Evolutionary conservation across 2,888 invertebrate genomes (phyloP).

Genomic region (Furcula furcula): DNA sequence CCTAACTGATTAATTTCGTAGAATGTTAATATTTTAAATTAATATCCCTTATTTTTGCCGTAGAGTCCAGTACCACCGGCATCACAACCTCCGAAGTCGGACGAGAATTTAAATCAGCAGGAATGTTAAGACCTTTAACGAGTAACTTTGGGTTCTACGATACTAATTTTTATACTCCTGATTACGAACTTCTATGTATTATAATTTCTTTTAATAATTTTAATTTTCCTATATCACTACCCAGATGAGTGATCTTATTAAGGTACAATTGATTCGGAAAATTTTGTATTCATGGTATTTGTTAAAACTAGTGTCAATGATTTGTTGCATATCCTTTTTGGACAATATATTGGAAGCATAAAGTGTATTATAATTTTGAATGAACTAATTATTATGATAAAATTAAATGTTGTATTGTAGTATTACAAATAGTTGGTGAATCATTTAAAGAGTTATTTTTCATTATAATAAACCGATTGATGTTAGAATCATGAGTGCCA

Average conservation of each 20-base stretch:
- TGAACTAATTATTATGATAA: slow-evolving; percentile 29
- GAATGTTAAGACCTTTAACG: slow-evolving; percentile 66
- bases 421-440: slow-evolving; percentile 26
- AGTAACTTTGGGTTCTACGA: slow-evolving; percentile 33
- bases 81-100: slow-evolving; percentile 83
- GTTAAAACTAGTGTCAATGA: slow-evolving; percentile 43
- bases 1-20: no score
- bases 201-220: slow-evolving; percentile 13
- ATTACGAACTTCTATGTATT: slow-evolving; percentile 62
- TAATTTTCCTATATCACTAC: slow-evolving; percentile 15
- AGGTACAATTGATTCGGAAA: slow-evolving; percentile 33
- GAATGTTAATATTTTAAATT: slow-evolving; percentile 12
- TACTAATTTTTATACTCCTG: slow-evolving; percentile 48
- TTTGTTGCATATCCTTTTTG: slow-evolving; percentile 53
- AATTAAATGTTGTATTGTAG: slow-evolving; percentile 36
- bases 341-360: slow-evolving; percentile 46
- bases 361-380: slow-evolving; percentile 24
- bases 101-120: slow-evolving; percentile 88
- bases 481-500: slow-evolving; percentile 50
- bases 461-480: slow-evolving; percentile 18
- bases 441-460: slow-evolving; percentile 25
- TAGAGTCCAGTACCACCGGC: slow-evolving; percentile 87
- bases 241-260: slow-evolving; percentile 44
- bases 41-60: slow-evolving; percentile 48
- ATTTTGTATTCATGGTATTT: slow-evolving; percentile 24